phyloP scores from a whole-genome alignment of 2,113 vertebrate species.

The Pontoporia blainvillei region DNA sequence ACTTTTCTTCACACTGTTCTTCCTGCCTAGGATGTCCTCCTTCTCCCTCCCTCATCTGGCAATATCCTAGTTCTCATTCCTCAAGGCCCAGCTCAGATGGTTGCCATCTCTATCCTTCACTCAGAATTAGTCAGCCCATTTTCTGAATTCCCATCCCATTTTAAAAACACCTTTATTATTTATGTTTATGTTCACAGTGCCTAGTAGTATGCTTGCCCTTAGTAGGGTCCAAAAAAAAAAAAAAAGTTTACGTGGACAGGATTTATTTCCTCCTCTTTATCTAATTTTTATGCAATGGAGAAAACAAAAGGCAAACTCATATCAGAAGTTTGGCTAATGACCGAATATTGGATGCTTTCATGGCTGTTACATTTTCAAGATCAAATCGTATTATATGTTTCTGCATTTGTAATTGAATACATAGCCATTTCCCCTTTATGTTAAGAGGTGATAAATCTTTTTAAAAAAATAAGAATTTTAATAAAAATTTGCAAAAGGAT shows the following conservation, averaged over 20 bases:
- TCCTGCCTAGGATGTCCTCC: background rate
- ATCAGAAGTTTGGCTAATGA: background rate
- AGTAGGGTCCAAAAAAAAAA: background rate
- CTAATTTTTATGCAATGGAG: background rate
- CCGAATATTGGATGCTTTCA: background rate
- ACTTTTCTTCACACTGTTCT: background rate
- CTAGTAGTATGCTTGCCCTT: background rate
- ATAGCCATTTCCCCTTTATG: background rate
- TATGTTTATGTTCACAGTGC: background rate
- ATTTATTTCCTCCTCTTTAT: background rate
- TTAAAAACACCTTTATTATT: background rate
- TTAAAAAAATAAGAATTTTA: background rate
- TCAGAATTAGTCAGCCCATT: background rate
- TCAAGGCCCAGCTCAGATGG: background rate
- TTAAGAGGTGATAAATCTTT: background rate
- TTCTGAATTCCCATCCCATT: background rate
- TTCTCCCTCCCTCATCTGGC: background rate
- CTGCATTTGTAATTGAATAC: background rate
- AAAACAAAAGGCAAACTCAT: background rate
- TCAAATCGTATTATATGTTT: background rate
- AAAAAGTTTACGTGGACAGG: background rate
- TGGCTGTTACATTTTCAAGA: background rate
- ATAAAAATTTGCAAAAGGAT: background rate
- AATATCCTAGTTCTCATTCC: background rate
- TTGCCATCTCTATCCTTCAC: background rate